A percentile compares a stretch with the other conserved stretches of the same genome.
phyloP scores from a whole-genome alignment of 1,140 invertebrate species.

The Scaptomyza pallida region DNA sequence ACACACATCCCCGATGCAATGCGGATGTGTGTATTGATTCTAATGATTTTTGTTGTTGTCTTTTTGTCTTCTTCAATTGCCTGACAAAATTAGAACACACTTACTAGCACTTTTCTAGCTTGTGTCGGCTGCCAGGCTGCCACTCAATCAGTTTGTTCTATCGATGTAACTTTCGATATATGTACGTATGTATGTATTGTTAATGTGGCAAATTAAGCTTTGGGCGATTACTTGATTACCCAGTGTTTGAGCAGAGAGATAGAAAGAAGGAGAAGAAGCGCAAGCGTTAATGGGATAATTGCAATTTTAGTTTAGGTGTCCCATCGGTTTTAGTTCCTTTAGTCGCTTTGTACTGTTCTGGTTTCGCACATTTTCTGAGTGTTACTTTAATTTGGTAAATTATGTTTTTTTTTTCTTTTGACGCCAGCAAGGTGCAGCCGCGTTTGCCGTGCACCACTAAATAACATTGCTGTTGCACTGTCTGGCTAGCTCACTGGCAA shows the following conservation, averaged over 20 bases:
- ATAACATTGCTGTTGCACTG: constrained; percentile 27
- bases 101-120: too few relatives aligned
- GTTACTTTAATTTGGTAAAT: constrained; percentile 76
- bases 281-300: constrained; percentile 65
- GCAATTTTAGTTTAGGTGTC: constrained; percentile 55
- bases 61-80: too few relatives aligned
- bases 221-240: constrained; percentile 4
- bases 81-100: too few relatives aligned
- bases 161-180: not conserved
- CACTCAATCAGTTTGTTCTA: not conserved
- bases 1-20: too few relatives aligned
- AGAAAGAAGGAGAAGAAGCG: constrained; percentile 1
- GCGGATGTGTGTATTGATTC: too few relatives aligned
- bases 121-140: too few relatives aligned
- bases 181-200: not conserved
- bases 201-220: not conserved
- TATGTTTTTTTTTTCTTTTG: constrained; percentile 72
- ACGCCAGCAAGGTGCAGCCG: constrained; percentile 63
- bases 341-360: not conserved
- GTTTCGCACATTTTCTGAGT: constrained; percentile 3
- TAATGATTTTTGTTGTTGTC: too few relatives aligned
- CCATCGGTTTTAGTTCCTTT: not conserved
- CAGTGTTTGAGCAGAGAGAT: not conserved
- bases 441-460: constrained; percentile 21
- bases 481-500: constrained; percentile 1